Conservation (phyloP, 2,797 vertebrate species). For the Potorous gilbertii region DNA sequence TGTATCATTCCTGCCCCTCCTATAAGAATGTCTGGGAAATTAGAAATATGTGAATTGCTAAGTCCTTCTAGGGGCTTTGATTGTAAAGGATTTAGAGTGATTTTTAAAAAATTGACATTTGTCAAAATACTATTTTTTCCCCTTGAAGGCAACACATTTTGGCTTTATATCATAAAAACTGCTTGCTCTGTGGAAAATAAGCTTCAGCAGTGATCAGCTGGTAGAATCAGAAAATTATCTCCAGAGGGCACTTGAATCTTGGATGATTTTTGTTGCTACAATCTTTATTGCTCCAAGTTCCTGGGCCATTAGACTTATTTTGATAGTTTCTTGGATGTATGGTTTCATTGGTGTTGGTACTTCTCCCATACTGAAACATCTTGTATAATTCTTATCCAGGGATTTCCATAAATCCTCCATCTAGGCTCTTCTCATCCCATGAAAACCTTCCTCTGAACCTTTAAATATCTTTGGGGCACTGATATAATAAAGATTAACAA, state of each 20-base stretch:
- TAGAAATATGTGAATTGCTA: slow-evolving; percentile 17
- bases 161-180: slow-evolving; percentile 52
- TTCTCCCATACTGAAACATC: neutral
- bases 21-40: slow-evolving; percentile 26
- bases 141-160: neutral
- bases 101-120: slow-evolving; percentile 52
- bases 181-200: slow-evolving; percentile 42
- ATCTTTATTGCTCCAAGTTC: slow-evolving; percentile 44
- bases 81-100: slow-evolving; percentile 29
- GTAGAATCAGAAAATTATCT: slow-evolving; percentile 30
- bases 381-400: neutral
- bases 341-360: neutral
- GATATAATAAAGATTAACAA: neutral
- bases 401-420: neutral
- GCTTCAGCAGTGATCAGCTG: slow-evolving; percentile 17
- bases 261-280: slow-evolving; percentile 37
- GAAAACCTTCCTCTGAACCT: neutral
- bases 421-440: neutral
- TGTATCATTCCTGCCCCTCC: slow-evolving; percentile 10
- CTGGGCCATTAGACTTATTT: slow-evolving; percentile 18
- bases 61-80: slow-evolving; percentile 12
- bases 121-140: slow-evolving; percentile 36
- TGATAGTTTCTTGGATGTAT: neutral
- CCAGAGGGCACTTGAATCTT: neutral
- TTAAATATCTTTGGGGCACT: neutral